Conservation (phyloP, 2,888 invertebrate species). For the Nephrocerus scutellatus region DNA sequence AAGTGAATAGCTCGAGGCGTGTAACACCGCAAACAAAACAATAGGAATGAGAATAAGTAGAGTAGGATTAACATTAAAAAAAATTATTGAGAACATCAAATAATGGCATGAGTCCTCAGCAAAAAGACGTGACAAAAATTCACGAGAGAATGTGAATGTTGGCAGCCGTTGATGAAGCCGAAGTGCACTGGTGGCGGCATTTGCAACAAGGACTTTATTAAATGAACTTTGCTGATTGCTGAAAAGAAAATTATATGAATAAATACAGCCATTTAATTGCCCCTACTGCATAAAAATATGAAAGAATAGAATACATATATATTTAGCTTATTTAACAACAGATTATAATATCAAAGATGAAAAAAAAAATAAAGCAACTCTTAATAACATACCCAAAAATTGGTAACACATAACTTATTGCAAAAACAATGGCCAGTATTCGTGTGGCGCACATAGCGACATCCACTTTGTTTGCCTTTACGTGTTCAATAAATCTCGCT, state of each 20-base stretch:
- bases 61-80: constrained; percentile 82
- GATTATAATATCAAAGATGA: not conserved
- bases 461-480: constrained; percentile 77
- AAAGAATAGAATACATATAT: not conserved
- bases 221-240: constrained; percentile 74
- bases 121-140: constrained; percentile 73
- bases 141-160: constrained; percentile 69
- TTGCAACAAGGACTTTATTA: constrained; percentile 84
- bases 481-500: constrained; percentile 57
- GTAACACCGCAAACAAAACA: constrained; percentile 83
- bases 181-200: constrained; percentile 91
- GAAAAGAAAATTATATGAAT: constrained; percentile 34
- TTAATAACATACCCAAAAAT: constrained; percentile 69
- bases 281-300: not conserved
- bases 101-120: constrained; percentile 95
- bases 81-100: constrained; percentile 89
- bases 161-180: constrained; percentile 92
- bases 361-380: not conserved
- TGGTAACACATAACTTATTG: constrained; percentile 78
- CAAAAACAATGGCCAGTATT: constrained; percentile 74
- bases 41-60: constrained; percentile 86
- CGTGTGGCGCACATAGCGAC: constrained; percentile 82
- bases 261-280: constrained; percentile 7
- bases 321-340: constrained; percentile 14
- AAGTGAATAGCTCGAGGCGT: constrained; percentile 86